These are phyloP conservation scores for Nesogale talazaci DNA, from an alignment of 2,113 vertebrate genomes.

Conservation along the genomic window DNA sequence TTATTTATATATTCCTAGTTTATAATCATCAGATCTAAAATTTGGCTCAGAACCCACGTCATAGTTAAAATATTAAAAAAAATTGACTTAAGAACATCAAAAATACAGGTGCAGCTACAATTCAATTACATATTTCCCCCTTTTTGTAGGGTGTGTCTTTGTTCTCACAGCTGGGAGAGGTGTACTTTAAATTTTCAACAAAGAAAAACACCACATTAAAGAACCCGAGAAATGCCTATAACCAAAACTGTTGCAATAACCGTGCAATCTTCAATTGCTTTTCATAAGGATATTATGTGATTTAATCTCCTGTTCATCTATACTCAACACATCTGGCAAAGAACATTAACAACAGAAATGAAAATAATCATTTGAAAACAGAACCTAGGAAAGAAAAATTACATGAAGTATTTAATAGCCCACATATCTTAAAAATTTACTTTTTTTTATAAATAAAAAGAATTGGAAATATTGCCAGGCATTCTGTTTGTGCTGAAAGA, in stretches of 20 bases:
- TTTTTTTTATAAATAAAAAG: not conserved
- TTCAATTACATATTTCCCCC: slow-evolving; percentile 58
- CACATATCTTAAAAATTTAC: slow-evolving; percentile 50
- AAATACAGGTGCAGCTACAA: slow-evolving; percentile 79
- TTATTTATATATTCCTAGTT: slow-evolving; percentile 52
- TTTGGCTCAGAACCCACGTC: slow-evolving; percentile 66
- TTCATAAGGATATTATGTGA: slow-evolving; percentile 61
- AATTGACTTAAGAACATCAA: slow-evolving; percentile 74
- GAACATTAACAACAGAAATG: slow-evolving; percentile 76
- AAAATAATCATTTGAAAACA: slow-evolving; percentile 78
- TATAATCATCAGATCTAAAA: slow-evolving; percentile 68
- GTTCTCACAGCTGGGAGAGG: slow-evolving; percentile 81
- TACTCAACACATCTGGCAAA: slow-evolving; percentile 76
- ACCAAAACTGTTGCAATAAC: slow-evolving; percentile 72
- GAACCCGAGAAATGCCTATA: slow-evolving; percentile 75
- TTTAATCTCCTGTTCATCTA: slow-evolving; percentile 80
- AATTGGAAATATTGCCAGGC: not conserved
- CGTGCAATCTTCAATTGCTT: slow-evolving; percentile 60
- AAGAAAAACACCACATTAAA: slow-evolving; percentile 81
- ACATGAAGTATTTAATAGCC: slow-evolving; percentile 75
- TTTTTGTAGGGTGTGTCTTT: slow-evolving; percentile 79
- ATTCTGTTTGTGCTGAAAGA: slow-evolving; percentile 56
- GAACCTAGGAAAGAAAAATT: slow-evolving; percentile 68
- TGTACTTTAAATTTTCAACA: slow-evolving; percentile 74
- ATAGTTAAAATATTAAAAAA: slow-evolving; percentile 65